phyloP scores from a whole-genome alignment of 1,140 invertebrate genomes.

The Temnothorax longispinosus region DNA sequence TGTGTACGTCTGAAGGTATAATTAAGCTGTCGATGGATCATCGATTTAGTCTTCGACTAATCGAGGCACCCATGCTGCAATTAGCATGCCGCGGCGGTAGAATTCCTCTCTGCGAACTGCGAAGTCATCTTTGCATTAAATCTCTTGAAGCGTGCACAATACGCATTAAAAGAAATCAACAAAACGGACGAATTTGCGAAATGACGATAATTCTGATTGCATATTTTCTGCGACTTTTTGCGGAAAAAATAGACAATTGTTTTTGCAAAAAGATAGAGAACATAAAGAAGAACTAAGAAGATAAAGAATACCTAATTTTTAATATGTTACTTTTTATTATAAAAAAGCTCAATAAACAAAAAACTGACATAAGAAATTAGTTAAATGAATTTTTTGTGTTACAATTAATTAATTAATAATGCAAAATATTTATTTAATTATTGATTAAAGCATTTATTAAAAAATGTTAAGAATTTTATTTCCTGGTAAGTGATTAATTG shows the following conservation, averaged over 20 bases:
- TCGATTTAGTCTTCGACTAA: slow-evolving; percentile 35
- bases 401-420: too few relatives aligned
- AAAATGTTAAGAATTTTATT: too few relatives aligned
- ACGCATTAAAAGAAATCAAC: background rate
- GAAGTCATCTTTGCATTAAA: slow-evolving; percentile 37
- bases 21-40: slow-evolving; percentile 46
- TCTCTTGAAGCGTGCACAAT: background rate
- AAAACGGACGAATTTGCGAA: background rate
- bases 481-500: too few relatives aligned
- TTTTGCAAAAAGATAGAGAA: background rate
- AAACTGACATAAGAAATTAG: too few relatives aligned
- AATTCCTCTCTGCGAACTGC: slow-evolving; percentile 8
- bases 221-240: background rate
- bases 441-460: too few relatives aligned
- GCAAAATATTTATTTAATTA: too few relatives aligned
- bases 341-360: too few relatives aligned
- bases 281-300: too few relatives aligned
- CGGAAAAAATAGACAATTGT: background rate
- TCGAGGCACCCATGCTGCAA: background rate
- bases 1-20: background rate
- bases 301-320: too few relatives aligned
- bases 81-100: background rate
- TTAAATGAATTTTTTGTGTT: too few relatives aligned
- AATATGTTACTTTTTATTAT: too few relatives aligned
- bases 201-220: background rate